Conservation (phyloP, 2,113 vertebrate species). For the Gymnogyps californianus region DNA sequence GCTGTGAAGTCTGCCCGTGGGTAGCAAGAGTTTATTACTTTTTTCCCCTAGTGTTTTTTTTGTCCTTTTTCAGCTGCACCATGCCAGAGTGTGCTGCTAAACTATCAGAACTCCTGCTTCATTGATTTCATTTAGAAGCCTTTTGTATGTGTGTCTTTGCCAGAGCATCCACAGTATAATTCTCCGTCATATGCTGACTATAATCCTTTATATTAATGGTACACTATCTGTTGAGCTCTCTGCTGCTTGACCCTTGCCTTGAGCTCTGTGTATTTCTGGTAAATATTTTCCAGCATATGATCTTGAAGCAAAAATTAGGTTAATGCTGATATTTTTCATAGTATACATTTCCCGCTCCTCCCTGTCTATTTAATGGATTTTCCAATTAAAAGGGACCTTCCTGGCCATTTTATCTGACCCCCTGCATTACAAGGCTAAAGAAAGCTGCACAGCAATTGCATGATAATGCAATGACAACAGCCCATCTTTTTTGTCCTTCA, state of each 20-base stretch:
- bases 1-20: constrained; percentile 50
- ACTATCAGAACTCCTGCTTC: constrained; percentile 28
- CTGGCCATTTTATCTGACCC: constrained; percentile 20
- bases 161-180: background rate
- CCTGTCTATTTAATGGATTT: constrained; percentile 53
- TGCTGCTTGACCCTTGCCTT: constrained; percentile 53
- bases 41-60: background rate
- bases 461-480: constrained; percentile 5
- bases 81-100: background rate
- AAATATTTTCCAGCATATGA: constrained; percentile 36
- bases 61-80: background rate
- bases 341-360: constrained; percentile 20
- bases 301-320: constrained; percentile 38
- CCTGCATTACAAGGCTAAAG: constrained; percentile 24
- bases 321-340: constrained; percentile 40
- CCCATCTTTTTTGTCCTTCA: constrained; percentile 51
- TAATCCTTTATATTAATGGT: constrained; percentile 52
- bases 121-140: constrained; percentile 38
- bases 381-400: constrained; percentile 40
- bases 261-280: constrained; percentile 38
- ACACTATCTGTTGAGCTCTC: constrained; percentile 23
- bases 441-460: constrained; percentile 7
- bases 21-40: constrained; percentile 58
- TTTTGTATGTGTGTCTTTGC: background rate
- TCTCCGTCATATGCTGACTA: background rate